Base-by-base conservation (phyloP, 2,113 vertebrate species). In the Phalacrocorax pelagicus region DNA sequence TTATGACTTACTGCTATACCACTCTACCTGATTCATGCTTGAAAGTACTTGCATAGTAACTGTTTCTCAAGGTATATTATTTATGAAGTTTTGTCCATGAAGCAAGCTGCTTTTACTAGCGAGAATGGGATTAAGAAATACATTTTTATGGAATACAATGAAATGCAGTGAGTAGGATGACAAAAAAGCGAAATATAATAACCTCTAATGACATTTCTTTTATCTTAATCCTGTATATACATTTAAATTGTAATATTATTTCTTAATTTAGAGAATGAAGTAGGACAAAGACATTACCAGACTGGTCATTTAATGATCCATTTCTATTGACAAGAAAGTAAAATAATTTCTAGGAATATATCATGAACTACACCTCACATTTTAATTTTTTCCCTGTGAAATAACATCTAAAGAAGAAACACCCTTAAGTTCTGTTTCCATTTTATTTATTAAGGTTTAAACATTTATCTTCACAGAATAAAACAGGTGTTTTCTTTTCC, bases 1-100 rank as follows among this genome's bases (percentile, higher is more conserved):
- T 81, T 30, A 6, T 10, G 12, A 42, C 42, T 52, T 47, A 4
- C 12, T 15, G 6, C 42, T 81, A 21, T 4, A 0, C 3, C 4
- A 7, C 30, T 10, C 38, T 10, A 15, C 13, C 12, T 1, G 2
- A 58, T 4, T 12, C 2, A 2, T 8, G 12, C 30, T 34, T 12
- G 9, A 18, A 54, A 2, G 0, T 0, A 9, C 32, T 32, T 19
- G 8, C 12, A 4, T 2, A 9, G 15, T 5, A 11, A 44, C 11
- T 40, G 3, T 40, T 66, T 34, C 42, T 40, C 34, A 4, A 44
- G 20, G 38, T 23, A 0, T 8, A 1, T 63, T 10, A 8, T 29
- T 47, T 11, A 17, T 4, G 4, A 52, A 34, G 18, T 18, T 36
- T 20, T 23, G 6, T 11, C 14, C 10, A 2, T 3, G 8, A 47